Percentiles rank a stretch among this genome's conserved stretches.
Evolutionary conservation across 2,888 invertebrate genomes (phyloP).

Genomic region (Sminthurinus aureus): DNA sequence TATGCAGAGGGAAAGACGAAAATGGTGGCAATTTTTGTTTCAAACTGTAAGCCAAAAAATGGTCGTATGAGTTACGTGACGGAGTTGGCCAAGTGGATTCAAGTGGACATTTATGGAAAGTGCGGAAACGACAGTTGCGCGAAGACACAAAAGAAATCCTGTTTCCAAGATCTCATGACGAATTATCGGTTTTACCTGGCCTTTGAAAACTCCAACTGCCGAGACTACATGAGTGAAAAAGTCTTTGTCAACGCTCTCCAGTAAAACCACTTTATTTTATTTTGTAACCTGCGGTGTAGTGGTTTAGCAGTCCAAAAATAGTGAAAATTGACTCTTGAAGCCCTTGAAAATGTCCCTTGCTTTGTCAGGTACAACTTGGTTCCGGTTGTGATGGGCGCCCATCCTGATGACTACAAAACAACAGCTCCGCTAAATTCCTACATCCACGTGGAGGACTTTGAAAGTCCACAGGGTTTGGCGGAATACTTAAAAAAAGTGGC

Average conservation of each 20-base stretch:
- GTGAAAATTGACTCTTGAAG: not conserved
- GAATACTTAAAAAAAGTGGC: too few species aligned
- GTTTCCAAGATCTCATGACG: not conserved
- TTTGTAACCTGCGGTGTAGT: not conserved
- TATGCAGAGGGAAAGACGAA: not conserved
- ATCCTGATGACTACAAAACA: conserved; percentile 18
- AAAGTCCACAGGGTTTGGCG: too few species aligned
- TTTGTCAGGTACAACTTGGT: conserved; percentile 17
- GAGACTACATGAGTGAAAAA: conserved; percentile 6
- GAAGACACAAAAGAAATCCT: not conserved
- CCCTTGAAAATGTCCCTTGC: too few species aligned
- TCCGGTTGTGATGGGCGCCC: conserved; percentile 10
- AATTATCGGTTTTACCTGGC: not conserved
- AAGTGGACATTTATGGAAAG: not conserved
- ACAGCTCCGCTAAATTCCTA: conserved; percentile 12
- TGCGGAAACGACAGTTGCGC: not conserved
- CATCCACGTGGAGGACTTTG: conserved; percentile 28
- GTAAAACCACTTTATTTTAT: too few species aligned
- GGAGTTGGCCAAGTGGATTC: not conserved
- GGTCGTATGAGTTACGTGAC: not conserved
- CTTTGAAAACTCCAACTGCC: not conserved
- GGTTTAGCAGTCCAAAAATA: not conserved
- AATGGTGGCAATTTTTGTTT: not conserved
- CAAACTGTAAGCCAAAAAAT: not conserved
- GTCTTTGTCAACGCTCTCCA: not conserved